Percentiles rank a stretch among this genome's conserved stretches.
These are phyloP conservation scores for Tapera naevia DNA, from an alignment of 2,797 vertebrate genomes.

Conservation along the genomic window DNA sequence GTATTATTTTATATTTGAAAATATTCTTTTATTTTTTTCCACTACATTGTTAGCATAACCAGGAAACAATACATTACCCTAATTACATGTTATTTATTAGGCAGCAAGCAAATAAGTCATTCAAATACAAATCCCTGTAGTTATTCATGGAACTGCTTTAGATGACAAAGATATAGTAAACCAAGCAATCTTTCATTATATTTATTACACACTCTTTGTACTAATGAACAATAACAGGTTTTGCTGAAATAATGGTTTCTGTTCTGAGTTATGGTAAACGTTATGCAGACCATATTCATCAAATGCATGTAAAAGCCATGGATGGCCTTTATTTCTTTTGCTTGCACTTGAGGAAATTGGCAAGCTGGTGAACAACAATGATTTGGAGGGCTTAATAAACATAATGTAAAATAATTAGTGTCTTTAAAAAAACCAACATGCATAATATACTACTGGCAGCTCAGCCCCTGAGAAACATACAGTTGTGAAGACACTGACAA, in stretches of 20 bases:
- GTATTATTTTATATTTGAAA: constrained; percentile 73
- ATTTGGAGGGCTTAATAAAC: constrained; percentile 55
- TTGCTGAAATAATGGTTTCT: constrained; percentile 73
- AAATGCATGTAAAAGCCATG: constrained; percentile 43
- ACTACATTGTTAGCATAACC: constrained; percentile 66
- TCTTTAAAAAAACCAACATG: constrained; percentile 19
- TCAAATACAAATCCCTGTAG: constrained; percentile 78
- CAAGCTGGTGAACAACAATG: constrained; percentile 41
- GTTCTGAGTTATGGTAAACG: constrained; percentile 65
- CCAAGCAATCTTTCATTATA: constrained; percentile 77
- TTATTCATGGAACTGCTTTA: constrained; percentile 76
- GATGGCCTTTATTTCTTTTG: constrained; percentile 62
- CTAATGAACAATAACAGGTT: constrained; percentile 81
- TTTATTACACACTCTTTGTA: constrained; percentile 79
- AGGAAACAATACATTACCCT: constrained; percentile 79
- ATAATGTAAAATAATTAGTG: constrained; percentile 58
- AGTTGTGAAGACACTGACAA: constrained; percentile 13
- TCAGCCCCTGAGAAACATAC: constrained; percentile 11
- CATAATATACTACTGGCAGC: constrained; percentile 1
- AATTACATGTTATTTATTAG: constrained; percentile 83
- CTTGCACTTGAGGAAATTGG: constrained; percentile 48
- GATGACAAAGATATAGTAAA: constrained; percentile 81
- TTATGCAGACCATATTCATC: constrained; percentile 69
- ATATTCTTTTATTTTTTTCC: constrained; percentile 69
- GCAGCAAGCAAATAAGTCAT: constrained; percentile 78